A percentile compares a stretch with the other conserved stretches of the same genome.
Conservation (phyloP, 2,113 vertebrate genomes). For the Misgurnus anguillicaudatus region DNA sequence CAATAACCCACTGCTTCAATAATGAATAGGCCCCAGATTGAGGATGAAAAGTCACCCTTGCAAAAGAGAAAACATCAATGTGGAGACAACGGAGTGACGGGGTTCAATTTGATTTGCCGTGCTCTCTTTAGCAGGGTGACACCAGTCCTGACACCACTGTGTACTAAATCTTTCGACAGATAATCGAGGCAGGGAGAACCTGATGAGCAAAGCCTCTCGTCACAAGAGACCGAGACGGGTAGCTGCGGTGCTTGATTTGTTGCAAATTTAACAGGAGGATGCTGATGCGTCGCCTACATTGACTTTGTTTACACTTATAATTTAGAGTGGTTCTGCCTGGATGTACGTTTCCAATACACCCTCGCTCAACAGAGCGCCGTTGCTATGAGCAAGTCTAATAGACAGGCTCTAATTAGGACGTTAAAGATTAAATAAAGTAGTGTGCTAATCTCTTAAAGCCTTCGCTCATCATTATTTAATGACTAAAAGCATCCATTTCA, state of each 20-base stretch:
- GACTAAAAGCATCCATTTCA: conserved; percentile 31
- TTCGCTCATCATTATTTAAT: conserved; percentile 45
- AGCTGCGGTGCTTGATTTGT: not conserved
- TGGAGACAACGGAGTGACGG: conserved; percentile 1
- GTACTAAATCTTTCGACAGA: conserved; percentile 16
- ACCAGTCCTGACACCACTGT: not conserved
- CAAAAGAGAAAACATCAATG: not conserved
- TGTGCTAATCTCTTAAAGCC: conserved; percentile 34
- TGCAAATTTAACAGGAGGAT: not conserved
- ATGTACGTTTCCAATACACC: conserved; percentile 21
- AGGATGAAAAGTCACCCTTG: not conserved
- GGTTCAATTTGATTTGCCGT: not conserved
- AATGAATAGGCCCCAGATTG: conserved; percentile 39
- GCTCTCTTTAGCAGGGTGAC: conserved; percentile 9
- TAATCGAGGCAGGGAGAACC: conserved; percentile 4
- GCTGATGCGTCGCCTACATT: not conserved
- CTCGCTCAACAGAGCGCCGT: not conserved
- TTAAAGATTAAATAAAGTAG: conserved; percentile 46
- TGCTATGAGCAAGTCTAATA: conserved; percentile 33
- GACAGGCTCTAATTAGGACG: conserved; percentile 46
- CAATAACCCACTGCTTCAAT: conserved; percentile 28
- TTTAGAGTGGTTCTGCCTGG: conserved; percentile 9
- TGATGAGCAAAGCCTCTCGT: conserved; percentile 37
- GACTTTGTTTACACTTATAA: conserved; percentile 17
- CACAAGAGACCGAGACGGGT: conserved; percentile 21